Evolutionary conservation across 1,140 invertebrate species (phyloP).

Genomic region (Diabrotica undecimpunctata): DNA sequence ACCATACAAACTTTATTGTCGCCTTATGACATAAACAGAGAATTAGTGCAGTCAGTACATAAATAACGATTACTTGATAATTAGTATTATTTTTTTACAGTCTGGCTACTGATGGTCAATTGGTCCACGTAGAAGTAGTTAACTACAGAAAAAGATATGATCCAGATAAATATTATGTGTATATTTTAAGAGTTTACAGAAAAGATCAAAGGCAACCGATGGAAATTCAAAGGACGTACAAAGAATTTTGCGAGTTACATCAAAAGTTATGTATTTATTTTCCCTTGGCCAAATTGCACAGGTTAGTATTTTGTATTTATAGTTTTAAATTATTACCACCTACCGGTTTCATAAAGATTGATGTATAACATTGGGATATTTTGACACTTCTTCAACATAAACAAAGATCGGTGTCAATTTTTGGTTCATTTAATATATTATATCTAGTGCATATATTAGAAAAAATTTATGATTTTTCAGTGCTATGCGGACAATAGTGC

Average conservation of each 20-base stretch:
- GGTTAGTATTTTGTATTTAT: constrained; percentile 56
- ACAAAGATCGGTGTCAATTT: too few relatives aligned
- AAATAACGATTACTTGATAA: background rate
- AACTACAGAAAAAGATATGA: constrained; percentile 93
- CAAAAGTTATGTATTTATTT: constrained; percentile 90
- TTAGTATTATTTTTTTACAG: constrained; percentile 49
- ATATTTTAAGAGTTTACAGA: constrained; percentile 82
- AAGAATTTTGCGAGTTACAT: constrained; percentile 95
- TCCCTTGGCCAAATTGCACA: constrained; percentile 81
- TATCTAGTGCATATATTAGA: too few relatives aligned
- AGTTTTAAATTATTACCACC: too few relatives aligned
- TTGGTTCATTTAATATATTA: too few relatives aligned
- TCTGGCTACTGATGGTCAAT: constrained; percentile 83
- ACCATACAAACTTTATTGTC: too few relatives aligned
- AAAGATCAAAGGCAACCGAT: constrained; percentile 79
- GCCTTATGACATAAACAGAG: too few relatives aligned
- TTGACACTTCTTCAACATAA: too few relatives aligned
- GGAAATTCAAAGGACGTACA: constrained; percentile 88
- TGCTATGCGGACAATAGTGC: too few relatives aligned
- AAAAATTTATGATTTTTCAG: too few relatives aligned
- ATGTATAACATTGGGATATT: too few relatives aligned
- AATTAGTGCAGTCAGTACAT: too few relatives aligned
- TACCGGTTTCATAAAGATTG: too few relatives aligned
- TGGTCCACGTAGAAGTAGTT: constrained; percentile 81
- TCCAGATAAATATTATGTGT: constrained; percentile 98